Evolutionary conservation across 2,113 vertebrate genomes (phyloP).

Genomic region (Archilochus colubris): DNA sequence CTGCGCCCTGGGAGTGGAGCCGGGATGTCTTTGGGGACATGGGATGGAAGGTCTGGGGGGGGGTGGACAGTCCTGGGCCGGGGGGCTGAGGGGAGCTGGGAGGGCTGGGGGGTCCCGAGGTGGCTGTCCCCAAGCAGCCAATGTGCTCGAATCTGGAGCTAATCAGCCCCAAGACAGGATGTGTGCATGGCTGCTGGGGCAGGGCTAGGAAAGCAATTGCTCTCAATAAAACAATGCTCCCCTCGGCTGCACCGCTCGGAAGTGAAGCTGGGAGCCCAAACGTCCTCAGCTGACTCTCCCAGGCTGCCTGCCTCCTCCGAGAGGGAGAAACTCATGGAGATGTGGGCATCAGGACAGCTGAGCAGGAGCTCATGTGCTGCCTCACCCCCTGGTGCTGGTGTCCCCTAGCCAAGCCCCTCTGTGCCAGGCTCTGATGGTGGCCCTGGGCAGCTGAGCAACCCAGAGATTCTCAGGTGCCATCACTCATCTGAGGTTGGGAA

Average conservation of each 20-base stretch:
- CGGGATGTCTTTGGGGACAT: conserved; percentile 1
- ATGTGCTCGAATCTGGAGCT: conserved; percentile 19
- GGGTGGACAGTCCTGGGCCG: neutral
- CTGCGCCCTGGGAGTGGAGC: neutral
- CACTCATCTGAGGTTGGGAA: neutral
- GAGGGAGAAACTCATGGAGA: neutral
- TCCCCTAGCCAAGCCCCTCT: neutral
- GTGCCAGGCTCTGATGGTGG: neutral
- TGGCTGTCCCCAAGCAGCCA: neutral
- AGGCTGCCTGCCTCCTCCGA: neutral
- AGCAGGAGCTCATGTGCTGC: neutral
- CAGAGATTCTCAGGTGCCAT: neutral
- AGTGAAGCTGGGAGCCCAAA: conserved; percentile 28
- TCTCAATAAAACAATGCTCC: conserved; percentile 24
- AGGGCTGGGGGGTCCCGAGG: neutral
- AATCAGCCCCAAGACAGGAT: conserved; percentile 13
- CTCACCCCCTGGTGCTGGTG: accelerated
- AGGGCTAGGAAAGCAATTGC: neutral
- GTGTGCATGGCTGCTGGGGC: neutral
- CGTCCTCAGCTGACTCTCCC: conserved; percentile 51
- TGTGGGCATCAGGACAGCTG: neutral
- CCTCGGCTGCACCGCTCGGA: neutral
- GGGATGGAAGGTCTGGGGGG: neutral
- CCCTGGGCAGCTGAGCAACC: neutral
- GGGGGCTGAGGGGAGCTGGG: neutral